Conservation (phyloP, 1,140 invertebrate species). For the Drosophila sp. region DNA sequence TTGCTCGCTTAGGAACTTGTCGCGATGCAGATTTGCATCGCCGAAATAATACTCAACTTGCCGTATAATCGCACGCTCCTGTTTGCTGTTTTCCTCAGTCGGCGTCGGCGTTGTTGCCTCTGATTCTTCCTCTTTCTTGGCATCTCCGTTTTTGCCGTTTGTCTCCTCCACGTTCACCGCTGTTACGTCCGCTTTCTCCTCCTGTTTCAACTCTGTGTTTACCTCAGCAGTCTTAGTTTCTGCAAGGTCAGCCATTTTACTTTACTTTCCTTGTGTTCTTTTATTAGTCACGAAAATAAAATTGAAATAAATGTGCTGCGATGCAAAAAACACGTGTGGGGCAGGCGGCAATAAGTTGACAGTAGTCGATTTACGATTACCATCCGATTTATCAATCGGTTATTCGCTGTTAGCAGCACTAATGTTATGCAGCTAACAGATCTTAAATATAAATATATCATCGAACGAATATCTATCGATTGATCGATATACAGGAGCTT, state of each 20-base stretch:
- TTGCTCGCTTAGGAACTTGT: conserved; percentile 95
- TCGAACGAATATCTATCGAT: too few relatives aligned
- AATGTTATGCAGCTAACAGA: not conserved
- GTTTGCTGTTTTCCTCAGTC: conserved; percentile 69
- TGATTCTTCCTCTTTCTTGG: conserved; percentile 35
- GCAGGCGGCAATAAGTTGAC: conserved; percentile 27
- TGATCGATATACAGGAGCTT: too few relatives aligned
- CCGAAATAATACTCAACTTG: conserved; percentile 90
- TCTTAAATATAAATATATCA: not conserved
- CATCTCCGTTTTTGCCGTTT: conserved; percentile 57
- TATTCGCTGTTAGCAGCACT: not conserved
- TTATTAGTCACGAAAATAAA: conserved; percentile 23
- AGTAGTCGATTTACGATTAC: conserved; percentile 20
- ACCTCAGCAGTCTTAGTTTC: conserved; percentile 48
- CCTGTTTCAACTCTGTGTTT: conserved; percentile 37
- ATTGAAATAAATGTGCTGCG: conserved; percentile 40
- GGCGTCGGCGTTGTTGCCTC: conserved; percentile 6
- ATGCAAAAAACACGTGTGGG: conserved; percentile 48
- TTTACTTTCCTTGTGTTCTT: conserved; percentile 1
- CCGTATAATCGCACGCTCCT: conserved; percentile 87
- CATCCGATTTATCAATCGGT: not conserved
- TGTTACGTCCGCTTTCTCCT: conserved; percentile 13
- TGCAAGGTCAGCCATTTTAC: conserved; percentile 70
- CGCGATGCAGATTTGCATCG: conserved; percentile 94
- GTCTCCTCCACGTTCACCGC: conserved; percentile 11